These are phyloP conservation scores for Paramisgurnus dabryanus DNA, from an alignment of 2,113 vertebrate genomes.

Conservation along the genomic window DNA sequence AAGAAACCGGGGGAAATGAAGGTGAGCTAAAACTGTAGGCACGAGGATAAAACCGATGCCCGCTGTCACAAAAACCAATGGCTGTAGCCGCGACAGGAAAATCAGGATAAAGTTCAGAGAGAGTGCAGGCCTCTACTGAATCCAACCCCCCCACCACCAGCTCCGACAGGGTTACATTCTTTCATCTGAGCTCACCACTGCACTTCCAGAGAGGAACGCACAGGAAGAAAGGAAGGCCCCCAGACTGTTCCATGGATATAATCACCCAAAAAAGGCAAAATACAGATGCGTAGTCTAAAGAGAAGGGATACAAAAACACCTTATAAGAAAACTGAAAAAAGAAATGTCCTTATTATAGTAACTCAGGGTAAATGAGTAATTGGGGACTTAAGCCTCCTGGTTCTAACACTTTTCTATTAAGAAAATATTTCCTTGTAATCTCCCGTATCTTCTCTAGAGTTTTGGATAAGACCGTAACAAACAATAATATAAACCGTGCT, in stretches of 20 bases:
- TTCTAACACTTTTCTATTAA: not conserved
- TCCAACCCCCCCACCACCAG: constrained; percentile 44
- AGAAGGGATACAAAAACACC: constrained; percentile 12
- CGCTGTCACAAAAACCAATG: not conserved
- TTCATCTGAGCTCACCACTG: constrained; percentile 45
- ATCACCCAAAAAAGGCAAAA: constrained; percentile 12
- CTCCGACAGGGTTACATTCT: constrained; percentile 56
- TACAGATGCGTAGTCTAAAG: not conserved
- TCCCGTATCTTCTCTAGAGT: not conserved
- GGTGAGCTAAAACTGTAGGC: constrained; percentile 29
- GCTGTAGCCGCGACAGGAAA: constrained; percentile 8
- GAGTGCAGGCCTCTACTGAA: constrained; percentile 24
- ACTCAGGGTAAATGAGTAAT: no score
- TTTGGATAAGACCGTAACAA: no score
- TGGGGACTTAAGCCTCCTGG: not conserved
- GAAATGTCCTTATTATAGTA: not conserved
- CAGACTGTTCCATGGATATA: constrained; percentile 19
- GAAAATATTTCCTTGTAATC: not conserved
- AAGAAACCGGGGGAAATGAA: constrained; percentile 20
- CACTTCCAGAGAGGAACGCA: constrained; percentile 35
- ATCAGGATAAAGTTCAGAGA: constrained; percentile 38
- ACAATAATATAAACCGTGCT: not conserved
- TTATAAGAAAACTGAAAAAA: not conserved
- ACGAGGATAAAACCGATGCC: constrained; percentile 23
- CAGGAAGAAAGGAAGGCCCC: constrained; percentile 40